phyloP scores from a whole-genome alignment of 2,113 vertebrate species.

The Speoplatyrhinus poulsoni region DNA sequence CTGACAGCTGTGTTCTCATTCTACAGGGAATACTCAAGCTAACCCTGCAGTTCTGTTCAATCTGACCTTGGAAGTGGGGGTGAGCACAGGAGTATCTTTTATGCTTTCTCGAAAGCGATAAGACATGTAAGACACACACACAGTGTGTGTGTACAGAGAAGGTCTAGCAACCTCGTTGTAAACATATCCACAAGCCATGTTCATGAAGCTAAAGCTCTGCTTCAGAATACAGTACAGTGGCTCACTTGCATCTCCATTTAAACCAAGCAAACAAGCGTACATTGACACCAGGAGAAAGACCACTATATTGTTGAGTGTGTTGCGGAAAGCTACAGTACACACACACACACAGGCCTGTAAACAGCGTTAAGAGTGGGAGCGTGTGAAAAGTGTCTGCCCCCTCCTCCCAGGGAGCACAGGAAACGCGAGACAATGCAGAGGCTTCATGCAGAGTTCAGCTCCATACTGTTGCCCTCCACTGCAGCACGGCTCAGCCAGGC shows the following conservation, averaged over 20 bases:
- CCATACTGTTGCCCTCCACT: constrained; percentile 60
- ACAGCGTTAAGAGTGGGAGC: constrained; percentile 65
- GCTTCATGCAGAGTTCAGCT: constrained; percentile 75
- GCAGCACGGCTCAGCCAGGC: constrained; percentile 22
- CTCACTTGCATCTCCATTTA: constrained; percentile 18
- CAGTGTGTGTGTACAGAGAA: constrained; percentile 34
- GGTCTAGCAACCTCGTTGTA: constrained; percentile 20
- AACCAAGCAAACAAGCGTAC: constrained; percentile 21
- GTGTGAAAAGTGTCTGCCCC: constrained; percentile 74
- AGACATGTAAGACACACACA: constrained; percentile 39
- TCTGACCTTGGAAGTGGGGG: constrained; percentile 47
- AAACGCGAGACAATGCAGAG: constrained; percentile 80
- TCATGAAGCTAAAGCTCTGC: constrained; percentile 17
- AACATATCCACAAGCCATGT: constrained; percentile 29
- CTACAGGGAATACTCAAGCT: neutral
- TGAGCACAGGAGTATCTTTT: constrained; percentile 5
- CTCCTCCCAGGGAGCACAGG: constrained; percentile 80
- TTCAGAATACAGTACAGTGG: constrained; percentile 20
- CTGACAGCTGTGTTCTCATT: neutral
- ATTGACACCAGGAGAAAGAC: constrained; percentile 23
- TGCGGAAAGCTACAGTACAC: constrained; percentile 7
- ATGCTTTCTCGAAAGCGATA: constrained; percentile 46
- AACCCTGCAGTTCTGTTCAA: constrained; percentile 1
- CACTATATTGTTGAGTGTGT: constrained; percentile 18
- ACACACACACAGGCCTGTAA: constrained; percentile 21